Base-by-base conservation (phyloP, 2,113 vertebrate genomes). In the Siniperca chuatsi region DNA sequence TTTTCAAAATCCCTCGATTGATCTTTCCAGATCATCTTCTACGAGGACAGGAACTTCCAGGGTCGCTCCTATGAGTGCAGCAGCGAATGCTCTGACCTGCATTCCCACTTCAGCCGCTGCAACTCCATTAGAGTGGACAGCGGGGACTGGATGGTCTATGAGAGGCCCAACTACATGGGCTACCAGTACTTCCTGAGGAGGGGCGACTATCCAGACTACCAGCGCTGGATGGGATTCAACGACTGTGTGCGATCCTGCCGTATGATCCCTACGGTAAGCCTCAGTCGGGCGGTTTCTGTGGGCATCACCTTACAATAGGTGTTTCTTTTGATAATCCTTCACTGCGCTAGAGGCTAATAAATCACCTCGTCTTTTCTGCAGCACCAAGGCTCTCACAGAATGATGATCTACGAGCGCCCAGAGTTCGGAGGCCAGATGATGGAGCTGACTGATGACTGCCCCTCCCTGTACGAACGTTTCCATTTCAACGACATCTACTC, bases 141-240 rank as follows among this genome's bases (percentile, higher is more conserved):
- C 18, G 95, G 95, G 0, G 87, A 91, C 68, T 96, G 94, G 94
- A 94, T 95, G 92, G 83, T 95, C 50, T 95, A 95, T 4, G 94
- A 96, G 83, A 89, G 89, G 8, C 91, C 95, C 75, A 93, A 81
- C 87, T 95, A 91, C 89, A 87, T 37, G 55, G 95, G 95, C 37
- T 95, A 95, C 85, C 94, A 95, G 91, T 96, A 95, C 88, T 95
- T 91, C 87, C 72, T 96, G 57, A 91, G 61, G 79, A 93, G 68
- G 67, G 95, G 95, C 0, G 94, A 95, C 58, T 95, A 94, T 48
- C 55, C 95, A 0, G 95, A 95, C 89, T 95, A 95, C 87, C 93
- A 95, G 79, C 90, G 90, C 54, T 95, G 94, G 90, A 92, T 95
- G 94, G 94, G 95, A 46, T 96, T 95, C 83, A 95, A 93, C 1